Conservation (phyloP, 1,140 invertebrate genomes). For the Globodera rostochiensis region DNA sequence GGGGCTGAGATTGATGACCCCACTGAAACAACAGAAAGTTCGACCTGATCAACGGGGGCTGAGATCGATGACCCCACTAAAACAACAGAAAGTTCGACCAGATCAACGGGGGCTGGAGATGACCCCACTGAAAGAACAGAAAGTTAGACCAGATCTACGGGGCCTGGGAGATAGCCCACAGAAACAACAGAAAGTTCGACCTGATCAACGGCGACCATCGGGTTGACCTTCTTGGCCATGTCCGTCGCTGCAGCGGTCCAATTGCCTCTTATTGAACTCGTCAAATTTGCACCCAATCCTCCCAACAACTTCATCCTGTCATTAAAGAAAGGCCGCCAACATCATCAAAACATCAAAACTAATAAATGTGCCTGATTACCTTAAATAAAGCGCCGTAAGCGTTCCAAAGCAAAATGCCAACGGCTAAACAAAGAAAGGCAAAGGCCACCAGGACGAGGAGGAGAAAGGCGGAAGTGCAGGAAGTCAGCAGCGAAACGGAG, state of each 20-base stretch:
- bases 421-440: neutral
- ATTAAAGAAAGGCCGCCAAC: neutral
- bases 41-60: neutral
- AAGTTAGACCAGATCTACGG: too few relatives aligned
- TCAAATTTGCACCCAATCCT: neutral
- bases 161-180: too few relatives aligned
- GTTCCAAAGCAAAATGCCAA: neutral
- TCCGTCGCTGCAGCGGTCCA: neutral
- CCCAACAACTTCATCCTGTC: neutral
- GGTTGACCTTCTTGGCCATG: slow-evolving; percentile 6
- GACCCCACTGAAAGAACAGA: too few relatives aligned
- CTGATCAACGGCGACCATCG: neutral
- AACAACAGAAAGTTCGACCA: too few relatives aligned
- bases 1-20: neutral
- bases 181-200: neutral
- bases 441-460: neutral
- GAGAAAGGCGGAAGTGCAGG: neutral
- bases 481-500: neutral
- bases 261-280: neutral
- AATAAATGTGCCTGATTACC: too few relatives aligned
- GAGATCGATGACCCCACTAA: too few relatives aligned
- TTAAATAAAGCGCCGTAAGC: too few relatives aligned
- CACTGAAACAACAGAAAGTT: too few relatives aligned
- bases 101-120: neutral
- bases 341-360: too few relatives aligned